A percentile compares a stretch with the other conserved stretches of the same genome.
phyloP scores from a whole-genome alignment of 92 coral and sea anemone species.

The Montipora capitata region DNA sequence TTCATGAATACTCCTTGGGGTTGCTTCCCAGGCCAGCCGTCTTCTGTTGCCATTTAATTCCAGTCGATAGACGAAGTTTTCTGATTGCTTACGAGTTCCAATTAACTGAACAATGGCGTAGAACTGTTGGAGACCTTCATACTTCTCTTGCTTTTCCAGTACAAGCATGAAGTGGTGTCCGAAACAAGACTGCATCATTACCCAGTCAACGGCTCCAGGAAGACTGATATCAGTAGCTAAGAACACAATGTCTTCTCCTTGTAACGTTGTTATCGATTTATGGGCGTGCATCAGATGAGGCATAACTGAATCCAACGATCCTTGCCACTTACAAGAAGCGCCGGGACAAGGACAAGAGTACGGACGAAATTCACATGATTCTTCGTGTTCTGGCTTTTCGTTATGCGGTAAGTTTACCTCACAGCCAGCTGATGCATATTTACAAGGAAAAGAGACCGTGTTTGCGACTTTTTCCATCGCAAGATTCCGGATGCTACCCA shows the following conservation, averaged over 20 bases:
- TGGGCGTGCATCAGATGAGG: slow-evolving; percentile 99
- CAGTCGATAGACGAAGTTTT: slow-evolving; percentile 97
- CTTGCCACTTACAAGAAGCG: slow-evolving; percentile 99
- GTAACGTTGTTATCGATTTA: slow-evolving; percentile 98
- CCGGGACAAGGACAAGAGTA: slow-evolving; percentile 99
- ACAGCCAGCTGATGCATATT: slow-evolving; percentile 95
- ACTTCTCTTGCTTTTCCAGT: slow-evolving; percentile 97
- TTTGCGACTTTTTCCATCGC: slow-evolving; percentile 99
- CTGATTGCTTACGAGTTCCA: slow-evolving; percentile 99
- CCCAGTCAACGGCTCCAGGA: slow-evolving; percentile 99
- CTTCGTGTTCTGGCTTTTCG: slow-evolving; percentile 99
- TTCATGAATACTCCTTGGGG: slow-evolving; percentile 98
- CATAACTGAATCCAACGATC: slow-evolving; percentile 98
- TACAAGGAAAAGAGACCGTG: slow-evolving; percentile 98
- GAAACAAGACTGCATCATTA: slow-evolving; percentile 99
- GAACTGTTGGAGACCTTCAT: slow-evolving; percentile 98
- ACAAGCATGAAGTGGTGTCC: slow-evolving; percentile 99
- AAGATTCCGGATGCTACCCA: slow-evolving; percentile 97
- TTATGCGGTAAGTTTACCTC: slow-evolving; percentile 92
- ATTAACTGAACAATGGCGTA: slow-evolving; percentile 99
- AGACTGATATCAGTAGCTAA: slow-evolving; percentile 98
- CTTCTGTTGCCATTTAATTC: slow-evolving; percentile 98
- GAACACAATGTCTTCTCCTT: slow-evolving; percentile 99
- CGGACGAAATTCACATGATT: slow-evolving; percentile 98
- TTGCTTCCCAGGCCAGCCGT: slow-evolving; percentile 98